phyloP scores from a whole-genome alignment of 2,888 invertebrate species.

The Polydrusus cervinus region DNA sequence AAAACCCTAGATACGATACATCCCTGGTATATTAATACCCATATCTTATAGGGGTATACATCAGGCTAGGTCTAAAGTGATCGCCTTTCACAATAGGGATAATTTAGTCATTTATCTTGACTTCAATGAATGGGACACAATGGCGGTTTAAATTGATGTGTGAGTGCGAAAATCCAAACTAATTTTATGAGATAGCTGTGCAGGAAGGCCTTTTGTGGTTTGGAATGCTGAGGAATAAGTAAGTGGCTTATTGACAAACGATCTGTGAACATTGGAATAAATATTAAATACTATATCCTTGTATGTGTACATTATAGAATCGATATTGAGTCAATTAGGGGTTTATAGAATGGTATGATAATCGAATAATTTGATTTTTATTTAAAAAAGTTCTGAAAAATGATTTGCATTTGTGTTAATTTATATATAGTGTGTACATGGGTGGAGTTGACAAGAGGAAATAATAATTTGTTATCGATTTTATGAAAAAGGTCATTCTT shows the following conservation, averaged over 20 bases:
- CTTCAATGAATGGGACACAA: conserved; percentile 35
- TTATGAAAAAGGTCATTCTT: no score
- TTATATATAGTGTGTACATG: no score
- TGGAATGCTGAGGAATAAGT: conserved; percentile 8
- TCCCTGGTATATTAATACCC: conserved; percentile 6
- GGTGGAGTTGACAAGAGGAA: no score
- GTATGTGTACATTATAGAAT: no score
- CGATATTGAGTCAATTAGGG: neutral
- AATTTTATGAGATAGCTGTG: conserved; percentile 24
- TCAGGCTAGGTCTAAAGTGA: conserved; percentile 14
- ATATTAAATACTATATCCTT: neutral
- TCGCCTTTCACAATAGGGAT: conserved; percentile 46
- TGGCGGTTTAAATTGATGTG: conserved; percentile 42
- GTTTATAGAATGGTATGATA: neutral
- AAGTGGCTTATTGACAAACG: conserved; percentile 24
- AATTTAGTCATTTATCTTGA: conserved; percentile 53
- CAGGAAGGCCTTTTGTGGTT: conserved; percentile 27
- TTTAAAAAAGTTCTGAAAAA: no score
- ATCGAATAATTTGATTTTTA: no score
- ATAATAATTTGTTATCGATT: no score
- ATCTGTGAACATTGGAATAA: conserved; percentile 1
- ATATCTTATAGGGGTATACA: conserved; percentile 8
- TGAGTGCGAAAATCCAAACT: conserved; percentile 38
- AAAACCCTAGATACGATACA: neutral
- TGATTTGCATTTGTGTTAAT: no score